These are phyloP conservation scores for Drosophila fulvimacula DNA, from an alignment of 2,888 invertebrate genomes.

Conservation along the genomic window DNA sequence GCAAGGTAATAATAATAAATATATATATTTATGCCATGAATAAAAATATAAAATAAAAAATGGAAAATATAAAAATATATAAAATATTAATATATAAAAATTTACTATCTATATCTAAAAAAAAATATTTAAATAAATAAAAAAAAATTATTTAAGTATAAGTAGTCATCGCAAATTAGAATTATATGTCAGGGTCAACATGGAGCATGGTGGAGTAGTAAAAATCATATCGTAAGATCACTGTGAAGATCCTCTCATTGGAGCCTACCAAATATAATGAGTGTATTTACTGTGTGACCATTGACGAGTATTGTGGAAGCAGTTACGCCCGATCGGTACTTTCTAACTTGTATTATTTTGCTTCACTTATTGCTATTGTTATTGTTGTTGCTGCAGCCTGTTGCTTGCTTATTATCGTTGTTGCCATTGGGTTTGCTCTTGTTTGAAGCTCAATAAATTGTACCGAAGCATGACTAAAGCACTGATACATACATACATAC, in stretches of 20 bases:
- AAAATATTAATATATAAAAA: no score
- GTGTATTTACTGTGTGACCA: background rate
- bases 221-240: no score
- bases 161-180: no score
- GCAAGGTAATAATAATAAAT: no score
- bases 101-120: no score
- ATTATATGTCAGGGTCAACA: no score
- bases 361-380: constrained; percentile 13
- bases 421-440: constrained; percentile 44
- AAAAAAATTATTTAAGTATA: no score
- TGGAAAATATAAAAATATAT: no score
- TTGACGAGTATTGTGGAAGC: background rate
- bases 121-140: no score
- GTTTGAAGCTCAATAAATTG: constrained; percentile 33
- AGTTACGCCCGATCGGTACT: background rate
- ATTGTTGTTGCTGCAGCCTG: constrained; percentile 28
- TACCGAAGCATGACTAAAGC: constrained; percentile 32
- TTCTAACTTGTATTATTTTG: background rate
- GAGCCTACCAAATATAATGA: background rate
- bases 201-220: no score
- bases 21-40: no score
- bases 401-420: constrained; percentile 11
- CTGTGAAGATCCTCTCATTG: background rate
- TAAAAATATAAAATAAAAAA: no score
- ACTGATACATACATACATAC: background rate